A percentile compares a stretch with the other conserved stretches of the same genome.
These are phyloP conservation scores for Blastobasis adustella DNA, from an alignment of 2,888 invertebrate species.

Conservation along the genomic window DNA sequence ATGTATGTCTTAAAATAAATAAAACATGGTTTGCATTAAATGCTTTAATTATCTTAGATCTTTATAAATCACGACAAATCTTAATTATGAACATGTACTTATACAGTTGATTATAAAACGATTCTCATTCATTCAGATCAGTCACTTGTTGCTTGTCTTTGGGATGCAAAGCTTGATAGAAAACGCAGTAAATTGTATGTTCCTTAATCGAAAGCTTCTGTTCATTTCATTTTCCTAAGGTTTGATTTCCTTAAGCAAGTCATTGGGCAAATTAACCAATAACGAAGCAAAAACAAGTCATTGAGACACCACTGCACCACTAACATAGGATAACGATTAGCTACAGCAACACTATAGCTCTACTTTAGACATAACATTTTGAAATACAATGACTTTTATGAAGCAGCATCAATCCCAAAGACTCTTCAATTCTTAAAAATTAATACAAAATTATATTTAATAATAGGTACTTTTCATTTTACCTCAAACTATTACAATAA, in stretches of 20 bases:
- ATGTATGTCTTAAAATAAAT: conserved; percentile 4
- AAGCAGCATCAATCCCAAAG: background rate
- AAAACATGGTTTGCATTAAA: conserved; percentile 19
- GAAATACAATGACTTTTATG: background rate
- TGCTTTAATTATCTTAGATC: conserved; percentile 18
- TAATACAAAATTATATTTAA: background rate
- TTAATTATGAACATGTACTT: conserved; percentile 2
- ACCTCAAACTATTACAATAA: conserved; percentile 22
- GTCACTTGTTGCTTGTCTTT: too few relatives aligned
- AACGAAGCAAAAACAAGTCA: too few relatives aligned
- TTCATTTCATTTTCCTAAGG: too few relatives aligned
- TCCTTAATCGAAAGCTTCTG: too few relatives aligned
- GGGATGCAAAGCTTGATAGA: too few relatives aligned
- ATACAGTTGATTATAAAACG: background rate
- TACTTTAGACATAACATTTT: background rate
- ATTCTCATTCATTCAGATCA: too few relatives aligned
- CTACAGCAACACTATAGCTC: too few relatives aligned
- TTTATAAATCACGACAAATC: conserved; percentile 25
- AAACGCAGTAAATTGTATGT: too few relatives aligned
- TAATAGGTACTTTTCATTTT: background rate
- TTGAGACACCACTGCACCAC: too few relatives aligned
- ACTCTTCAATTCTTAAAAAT: background rate
- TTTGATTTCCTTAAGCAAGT: too few relatives aligned
- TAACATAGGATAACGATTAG: too few relatives aligned
- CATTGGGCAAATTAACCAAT: too few relatives aligned